Base-by-base conservation (phyloP, 2,797 vertebrate species). In the Chaetophractus vellerosus region DNA sequence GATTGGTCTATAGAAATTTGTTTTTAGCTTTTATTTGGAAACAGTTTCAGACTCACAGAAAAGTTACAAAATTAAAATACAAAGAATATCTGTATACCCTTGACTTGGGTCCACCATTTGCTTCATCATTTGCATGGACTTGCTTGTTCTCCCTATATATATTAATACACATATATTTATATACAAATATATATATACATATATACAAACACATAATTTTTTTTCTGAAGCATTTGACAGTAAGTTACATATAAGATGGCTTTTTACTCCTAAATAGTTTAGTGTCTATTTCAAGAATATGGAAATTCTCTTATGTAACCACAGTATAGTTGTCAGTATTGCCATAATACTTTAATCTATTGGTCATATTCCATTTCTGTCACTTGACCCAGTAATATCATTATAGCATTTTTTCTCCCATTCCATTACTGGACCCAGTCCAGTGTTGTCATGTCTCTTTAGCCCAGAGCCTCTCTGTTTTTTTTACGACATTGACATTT, bases 1-100 rank as follows among this genome's bases (percentile, higher is more conserved):
- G 11, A 6, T 38, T 74, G 55, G 24, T 66, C 74, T 75, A 5
- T 57, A 59, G 18, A 85, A 14, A 55, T 88, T 41, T 69, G 1
- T 72, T 92, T 94, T 85, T 88, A 81, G 24, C 18, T 91, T 88
- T 81, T 74, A 82, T 63, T 89, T 71, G 50, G 36, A 89, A 88
- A 75, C 84, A 86, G 83, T 74, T 91, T 76, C 23, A 91, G 75
- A 86, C 33, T 74, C 26, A 36, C 45, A 69, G 6, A 66, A 48
- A 75, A 33, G 10, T 84, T 69, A 2, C 36, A 68, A 88, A 61
- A 59, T 85, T 76, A 83, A 93, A 45, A 11, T 71, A 76, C 5
- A 48, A 19, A 72, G 36, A 66, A 63, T 68, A 68, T 38, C 12
- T 83, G 0, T 23, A 9, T 48, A 9, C 5, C 50, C 74, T 84